These are phyloP conservation scores for Pterostichus madidus DNA, from an alignment of 2,888 invertebrate genomes.

Conservation along the genomic window DNA sequence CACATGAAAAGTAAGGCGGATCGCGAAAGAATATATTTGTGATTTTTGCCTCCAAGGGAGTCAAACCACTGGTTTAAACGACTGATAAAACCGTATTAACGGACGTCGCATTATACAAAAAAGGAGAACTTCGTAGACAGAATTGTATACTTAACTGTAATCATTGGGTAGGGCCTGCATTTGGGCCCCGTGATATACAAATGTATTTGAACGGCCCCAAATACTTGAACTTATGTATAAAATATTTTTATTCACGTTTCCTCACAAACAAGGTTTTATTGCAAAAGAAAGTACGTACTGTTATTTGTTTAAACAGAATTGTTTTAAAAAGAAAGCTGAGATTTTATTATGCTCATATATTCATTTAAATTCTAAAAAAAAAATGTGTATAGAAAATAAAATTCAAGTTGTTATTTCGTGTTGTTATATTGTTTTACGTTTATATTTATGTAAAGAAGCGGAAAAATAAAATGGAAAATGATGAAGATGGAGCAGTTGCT, in stretches of 20 bases:
- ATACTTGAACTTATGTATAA: background rate
- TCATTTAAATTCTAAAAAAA: conserved; percentile 23
- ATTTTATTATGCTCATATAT: conserved; percentile 9
- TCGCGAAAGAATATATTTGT: too few species aligned
- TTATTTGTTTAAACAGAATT: background rate
- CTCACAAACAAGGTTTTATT: background rate
- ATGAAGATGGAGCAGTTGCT: conserved; percentile 59
- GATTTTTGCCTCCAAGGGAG: too few species aligned
- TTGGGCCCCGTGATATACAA: too few species aligned
- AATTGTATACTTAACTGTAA: too few species aligned
- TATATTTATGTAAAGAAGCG: conserved; percentile 50
- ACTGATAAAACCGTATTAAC: too few species aligned
- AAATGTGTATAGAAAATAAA: background rate
- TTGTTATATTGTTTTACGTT: conserved; percentile 53
- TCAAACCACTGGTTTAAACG: too few species aligned
- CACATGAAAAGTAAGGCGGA: too few species aligned
- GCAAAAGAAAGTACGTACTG: background rate
- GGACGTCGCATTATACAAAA: too few species aligned
- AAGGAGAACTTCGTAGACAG: too few species aligned
- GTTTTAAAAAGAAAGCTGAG: conserved; percentile 1
- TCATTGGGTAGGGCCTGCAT: too few species aligned
- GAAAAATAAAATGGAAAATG: conserved; percentile 58
- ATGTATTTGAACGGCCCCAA: background rate
- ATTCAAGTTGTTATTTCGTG: conserved; percentile 18
- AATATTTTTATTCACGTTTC: background rate